Percentiles rank a stretch among this genome's conserved stretches.
phyloP scores from a whole-genome alignment of 2,797 vertebrate species.

The Neostethus bicornis region DNA sequence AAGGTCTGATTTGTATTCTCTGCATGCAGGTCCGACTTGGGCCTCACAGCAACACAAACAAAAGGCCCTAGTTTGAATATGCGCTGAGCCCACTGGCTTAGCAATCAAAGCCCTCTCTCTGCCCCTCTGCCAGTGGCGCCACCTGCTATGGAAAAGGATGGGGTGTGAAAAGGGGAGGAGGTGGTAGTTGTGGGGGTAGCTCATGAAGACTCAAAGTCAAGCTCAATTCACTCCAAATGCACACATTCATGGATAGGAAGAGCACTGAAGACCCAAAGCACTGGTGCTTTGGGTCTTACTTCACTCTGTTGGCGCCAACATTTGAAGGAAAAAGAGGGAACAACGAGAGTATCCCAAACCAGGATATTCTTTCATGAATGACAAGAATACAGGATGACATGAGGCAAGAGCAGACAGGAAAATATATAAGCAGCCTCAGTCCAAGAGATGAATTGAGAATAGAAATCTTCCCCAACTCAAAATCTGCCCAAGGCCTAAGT shows the following conservation, averaged over 20 bases:
- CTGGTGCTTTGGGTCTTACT: constrained; percentile 39
- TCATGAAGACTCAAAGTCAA: constrained; percentile 56
- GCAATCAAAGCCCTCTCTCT: constrained; percentile 75
- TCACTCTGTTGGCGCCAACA: constrained; percentile 44
- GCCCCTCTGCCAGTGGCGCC: constrained; percentile 72
- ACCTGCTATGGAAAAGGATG: constrained; percentile 72
- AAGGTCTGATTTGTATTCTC: constrained; percentile 84
- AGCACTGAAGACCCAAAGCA: too few relatives aligned
- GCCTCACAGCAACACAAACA: constrained; percentile 78
- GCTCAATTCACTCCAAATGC: constrained; percentile 48
- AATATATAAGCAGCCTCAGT: constrained; percentile 28
- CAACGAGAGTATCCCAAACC: constrained; percentile 17
- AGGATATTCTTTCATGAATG: constrained; percentile 13
- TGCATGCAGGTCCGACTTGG: constrained; percentile 75
- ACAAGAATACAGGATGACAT: constrained; percentile 41
- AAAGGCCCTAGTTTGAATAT: constrained; percentile 80
- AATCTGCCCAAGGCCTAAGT: constrained; percentile 41
- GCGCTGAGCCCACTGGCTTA: constrained; percentile 76
- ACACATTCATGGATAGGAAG: constrained; percentile 48
- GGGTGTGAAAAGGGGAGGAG: constrained; percentile 22
- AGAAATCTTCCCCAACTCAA: constrained; percentile 42
- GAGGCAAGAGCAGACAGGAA: constrained; percentile 32
- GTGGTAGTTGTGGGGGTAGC: not conserved
- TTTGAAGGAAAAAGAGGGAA: constrained; percentile 21
- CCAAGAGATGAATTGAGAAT: constrained; percentile 46